Base-by-base conservation (phyloP, 2,113 vertebrate species). In the Ameiurus melas region DNA sequence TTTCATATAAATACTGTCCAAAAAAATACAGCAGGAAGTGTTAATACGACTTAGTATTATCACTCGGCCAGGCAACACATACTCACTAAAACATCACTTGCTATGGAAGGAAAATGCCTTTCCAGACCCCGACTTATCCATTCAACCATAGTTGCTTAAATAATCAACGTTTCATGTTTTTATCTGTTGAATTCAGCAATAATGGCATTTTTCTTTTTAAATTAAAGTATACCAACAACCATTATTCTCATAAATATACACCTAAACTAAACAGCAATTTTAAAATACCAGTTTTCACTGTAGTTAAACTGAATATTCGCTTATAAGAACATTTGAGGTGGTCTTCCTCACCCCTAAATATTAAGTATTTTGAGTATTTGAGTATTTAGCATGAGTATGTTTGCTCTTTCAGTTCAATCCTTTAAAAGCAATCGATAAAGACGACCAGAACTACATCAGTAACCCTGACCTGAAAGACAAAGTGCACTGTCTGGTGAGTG, bases 401-500 rank as follows among this genome's bases (percentile, higher is more conserved):
- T 77, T 60, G 17, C 64, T 60, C 14, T 78, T 47, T 17, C 27
- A 62, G 88, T 89, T 91, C 22, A 87, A 79, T 13, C 20, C 39
- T 39, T 5, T n/a, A 10, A 12, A 43, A 4, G 57, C 83, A 53
- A 39, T 85, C 30, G 17, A n/a, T 19, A 0, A 27, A 9, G 0
- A 22, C 4, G 5, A 71, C 12, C 33, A 4, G 33, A 33, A 57
- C 6, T 91, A 77, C 85, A 90, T 22, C 66, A 53, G 7, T 5
- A 68, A 77, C 36, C 89, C 89, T 5, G 30, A 2, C 0, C 64
- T 85, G 47, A 62, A 33, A 0, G 78, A 89, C 55, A 75, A 79
- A 68, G 60, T 85, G 43, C 86, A 89, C 83, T 91, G 90, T 36
- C 47, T 91, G n/a, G 90, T 91, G n/a, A 85, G 83, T 43, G 51